A percentile compares a stretch with the other conserved stretches of the same genome.
Evolutionary conservation across 2,888 invertebrate genomes (phyloP).

Genomic region (Calameuta filiformis): DNA sequence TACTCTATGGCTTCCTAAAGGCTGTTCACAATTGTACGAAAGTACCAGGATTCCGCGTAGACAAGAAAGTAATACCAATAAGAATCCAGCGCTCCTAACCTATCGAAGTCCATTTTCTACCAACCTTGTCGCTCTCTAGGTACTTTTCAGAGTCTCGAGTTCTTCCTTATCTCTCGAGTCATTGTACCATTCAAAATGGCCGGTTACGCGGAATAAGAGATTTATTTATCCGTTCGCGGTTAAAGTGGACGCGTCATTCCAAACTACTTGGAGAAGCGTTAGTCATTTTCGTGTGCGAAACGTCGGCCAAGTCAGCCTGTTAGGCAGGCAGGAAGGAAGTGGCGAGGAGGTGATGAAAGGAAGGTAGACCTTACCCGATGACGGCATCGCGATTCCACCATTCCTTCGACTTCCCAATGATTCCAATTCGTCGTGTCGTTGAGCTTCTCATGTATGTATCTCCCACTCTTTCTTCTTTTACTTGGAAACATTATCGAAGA

Average conservation of each 20-base stretch:
- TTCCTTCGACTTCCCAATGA: neutral
- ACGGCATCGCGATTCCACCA: neutral
- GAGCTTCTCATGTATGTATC: neutral
- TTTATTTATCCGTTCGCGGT: neutral
- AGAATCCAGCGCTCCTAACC: neutral
- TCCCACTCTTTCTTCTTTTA: neutral
- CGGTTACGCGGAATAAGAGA: neutral
- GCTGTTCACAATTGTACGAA: neutral
- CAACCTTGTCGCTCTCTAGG: neutral
- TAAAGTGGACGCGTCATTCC: neutral
- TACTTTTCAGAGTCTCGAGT: neutral
- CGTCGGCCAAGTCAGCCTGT: neutral
- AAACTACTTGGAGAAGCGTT: neutral
- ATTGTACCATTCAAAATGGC: neutral
- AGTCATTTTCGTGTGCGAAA: neutral
- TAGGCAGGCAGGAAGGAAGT: neutral
- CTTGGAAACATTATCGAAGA: neutral
- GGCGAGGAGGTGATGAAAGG: neutral
- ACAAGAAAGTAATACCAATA: neutral
- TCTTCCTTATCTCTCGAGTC: neutral
- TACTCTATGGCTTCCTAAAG: neutral
- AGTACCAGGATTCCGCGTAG: neutral
- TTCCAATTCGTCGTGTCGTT: neutral
- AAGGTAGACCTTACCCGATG: neutral
- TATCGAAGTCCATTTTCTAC: neutral